Base-by-base conservation (phyloP, 2,797 vertebrate species). In the Ibycter americanus region DNA sequence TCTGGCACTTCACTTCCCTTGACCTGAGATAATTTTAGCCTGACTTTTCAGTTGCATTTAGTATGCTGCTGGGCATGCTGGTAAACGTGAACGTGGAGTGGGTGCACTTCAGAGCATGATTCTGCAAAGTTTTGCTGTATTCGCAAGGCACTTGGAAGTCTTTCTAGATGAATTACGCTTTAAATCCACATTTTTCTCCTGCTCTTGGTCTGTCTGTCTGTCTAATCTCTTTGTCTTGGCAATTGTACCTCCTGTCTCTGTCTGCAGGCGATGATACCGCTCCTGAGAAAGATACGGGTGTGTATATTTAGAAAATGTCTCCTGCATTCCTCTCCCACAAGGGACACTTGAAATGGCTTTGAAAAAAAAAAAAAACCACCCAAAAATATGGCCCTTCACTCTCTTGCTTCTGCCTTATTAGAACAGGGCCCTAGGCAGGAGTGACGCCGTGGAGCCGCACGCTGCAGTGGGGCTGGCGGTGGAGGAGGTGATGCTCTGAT, bases 321-420 rank as follows among this genome's bases (percentile, higher is more conserved):
- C 90, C 74, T 58, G 46, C 81, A 54, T 95, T 96, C 71, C 32
- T 89, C 70, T 97, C 95, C 87, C 93, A 78, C 81, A 93, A 46
- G 74, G 95, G 92, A 90, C 65, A 90, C 51, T 94, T 96, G 96
- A 97, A 97, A 98, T 93, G 93, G 83, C 90, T 97, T 98, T 90
- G 49, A n/a, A 21, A 6, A 4, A 26, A 9, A 0, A 23, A 40
- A 63, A 77, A 46, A 36, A 70, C 94, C 83, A 5, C 32, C 93
- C 62, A 79, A 89, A 98, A 98, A 97, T 96, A 96, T 15, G 16
- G 36, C 68, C 49, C 85, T 97, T 84, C 40, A 47, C 83, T 97
- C 42, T 34, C 55, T 72, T 71, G 54, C 65, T 96, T 90, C 93
- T 92, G 61, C 95, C 87, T 97, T 96, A 90, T 96, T 95, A 97